phyloP scores from a whole-genome alignment of 2,888 invertebrate species.

The Anoplius nigerrimus region DNA sequence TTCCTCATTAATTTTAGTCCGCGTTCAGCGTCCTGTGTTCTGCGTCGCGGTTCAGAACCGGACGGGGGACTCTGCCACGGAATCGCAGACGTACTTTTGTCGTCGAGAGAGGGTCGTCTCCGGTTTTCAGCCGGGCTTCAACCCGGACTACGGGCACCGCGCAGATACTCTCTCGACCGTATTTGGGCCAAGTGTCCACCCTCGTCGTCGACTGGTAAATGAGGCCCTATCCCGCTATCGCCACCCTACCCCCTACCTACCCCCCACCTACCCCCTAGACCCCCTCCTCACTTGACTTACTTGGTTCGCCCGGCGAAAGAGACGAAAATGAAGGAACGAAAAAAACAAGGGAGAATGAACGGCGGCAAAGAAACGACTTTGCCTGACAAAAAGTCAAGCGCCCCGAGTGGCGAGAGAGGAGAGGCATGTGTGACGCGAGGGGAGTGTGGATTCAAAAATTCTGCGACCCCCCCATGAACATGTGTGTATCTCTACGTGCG shows the following conservation, averaged over 20 bases:
- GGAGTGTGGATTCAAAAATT: neutral
- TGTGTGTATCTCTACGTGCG: too few species aligned
- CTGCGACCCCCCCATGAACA: too few species aligned
- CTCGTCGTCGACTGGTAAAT: slow-evolving; percentile 49
- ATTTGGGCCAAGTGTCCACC: slow-evolving; percentile 53
- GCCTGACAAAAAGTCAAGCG: too few species aligned
- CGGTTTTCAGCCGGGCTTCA: slow-evolving; percentile 40
- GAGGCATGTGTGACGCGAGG: neutral
- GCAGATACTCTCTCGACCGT: slow-evolving; percentile 39
- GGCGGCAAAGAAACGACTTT: neutral
- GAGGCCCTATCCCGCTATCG: slow-evolving; percentile 45
- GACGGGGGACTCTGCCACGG: neutral
- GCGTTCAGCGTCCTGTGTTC: too few species aligned
- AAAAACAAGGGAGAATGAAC: slow-evolving; percentile 17
- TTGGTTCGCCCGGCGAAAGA: slow-evolving; percentile 21
- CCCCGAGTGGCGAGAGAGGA: too few species aligned
- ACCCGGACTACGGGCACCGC: slow-evolving; percentile 19
- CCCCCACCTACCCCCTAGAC: slow-evolving; percentile 50
- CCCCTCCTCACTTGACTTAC: slow-evolving; percentile 52
- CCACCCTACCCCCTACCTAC: slow-evolving; percentile 13
- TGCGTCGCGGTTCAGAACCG: too few species aligned
- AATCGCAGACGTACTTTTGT: slow-evolving; percentile 7
- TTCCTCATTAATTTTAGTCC: too few species aligned
- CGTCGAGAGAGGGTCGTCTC: slow-evolving; percentile 36
- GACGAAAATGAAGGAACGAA: slow-evolving; percentile 26